Base-by-base conservation (phyloP, 2,888 invertebrate species). In the Branchipolynoe longqiensis region DNA sequence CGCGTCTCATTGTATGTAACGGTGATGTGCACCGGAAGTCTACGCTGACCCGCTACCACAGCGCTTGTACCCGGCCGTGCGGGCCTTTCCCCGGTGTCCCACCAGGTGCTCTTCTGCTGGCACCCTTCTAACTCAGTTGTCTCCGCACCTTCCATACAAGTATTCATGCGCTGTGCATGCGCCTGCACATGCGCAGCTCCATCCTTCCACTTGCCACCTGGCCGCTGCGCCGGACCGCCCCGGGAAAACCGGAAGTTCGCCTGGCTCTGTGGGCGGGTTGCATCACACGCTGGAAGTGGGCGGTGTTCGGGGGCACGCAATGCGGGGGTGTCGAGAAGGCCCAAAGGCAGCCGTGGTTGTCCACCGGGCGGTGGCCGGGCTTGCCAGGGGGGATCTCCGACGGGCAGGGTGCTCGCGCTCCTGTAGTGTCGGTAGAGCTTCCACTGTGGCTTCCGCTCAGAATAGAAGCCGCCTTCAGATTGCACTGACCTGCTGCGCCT, bases 1-100 rank as follows among this genome's bases (percentile, higher is more conserved):
- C 78, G 12, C 1, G 48, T 25, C 78, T 78, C 78, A 2, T 78
- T 28, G 41, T 78, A 78, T 25, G 78, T 48, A 33, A 78, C 78
- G 14, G 28, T 41, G n/a, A 78, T 78, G 0, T 28, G 14, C 0
- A 31, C 12, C 6, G 78, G 78, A 0, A 25, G 62, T 1, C 38
- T 18, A 0, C 69, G 38, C 36, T 38, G 36, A 3, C 28, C 28
- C 31, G 62, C 28, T 14, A 31, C 62, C 6, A 31, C 25, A 18
- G 31, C 31, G 3, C 14, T 28, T 25, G 28, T 62, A 14, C 28
- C 31, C n/a, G 33, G 69, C 38, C 69, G 12, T n/a, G 36, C 25
- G 69, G 18, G 25, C 36, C 69, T 36, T 38, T 22, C 69, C 18
- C 69, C 69, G 22, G 69, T 22, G 22, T 69, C 69, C 14, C 36